A percentile compares a stretch with the other conserved stretches of the same genome.
Evolutionary conservation across 2,797 vertebrate genomes (phyloP).

Genomic region (Scleropages formosus): DNA sequence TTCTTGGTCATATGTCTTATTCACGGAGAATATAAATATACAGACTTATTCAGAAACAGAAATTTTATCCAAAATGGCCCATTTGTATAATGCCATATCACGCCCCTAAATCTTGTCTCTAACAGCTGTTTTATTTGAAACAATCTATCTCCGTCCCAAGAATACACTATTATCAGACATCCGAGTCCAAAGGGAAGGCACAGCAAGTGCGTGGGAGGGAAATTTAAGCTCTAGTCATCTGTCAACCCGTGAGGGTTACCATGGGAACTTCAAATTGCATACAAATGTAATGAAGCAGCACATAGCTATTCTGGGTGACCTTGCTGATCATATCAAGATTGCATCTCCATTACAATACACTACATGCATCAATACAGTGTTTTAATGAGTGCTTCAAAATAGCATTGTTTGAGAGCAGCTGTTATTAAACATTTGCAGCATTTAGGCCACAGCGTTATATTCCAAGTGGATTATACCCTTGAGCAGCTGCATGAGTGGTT

Average conservation of each 20-base stretch:
- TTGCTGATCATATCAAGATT: conserved; percentile 53
- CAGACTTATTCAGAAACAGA: no score
- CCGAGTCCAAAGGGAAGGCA: conserved; percentile 36
- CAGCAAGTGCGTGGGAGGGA: conserved; percentile 55
- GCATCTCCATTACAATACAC: conserved; percentile 30
- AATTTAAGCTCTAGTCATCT: conserved; percentile 61
- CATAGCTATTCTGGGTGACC: conserved; percentile 62
- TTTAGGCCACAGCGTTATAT: no score
- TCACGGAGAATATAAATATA: no score
- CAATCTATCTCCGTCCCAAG: conserved; percentile 55
- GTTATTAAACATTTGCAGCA: no score
- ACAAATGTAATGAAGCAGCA: conserved; percentile 62
- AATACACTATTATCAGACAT: conserved; percentile 46
- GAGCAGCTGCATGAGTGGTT: no score
- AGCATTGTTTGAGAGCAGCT: background rate
- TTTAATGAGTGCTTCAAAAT: background rate
- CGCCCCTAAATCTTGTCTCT: conserved; percentile 54
- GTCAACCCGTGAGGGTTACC: conserved; percentile 66
- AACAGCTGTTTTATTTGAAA: conserved; percentile 67
- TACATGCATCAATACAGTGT: conserved; percentile 14
- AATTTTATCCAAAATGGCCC: conserved; percentile 52
- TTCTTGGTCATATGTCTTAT: no score
- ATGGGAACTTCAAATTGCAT: conserved; percentile 66
- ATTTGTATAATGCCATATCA: conserved; percentile 63
- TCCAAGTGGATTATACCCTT: no score